Evolutionary conservation across 2,797 vertebrate genomes (phyloP), one percentile per base, ranked within the genome.

Genomic region (Premnoplex brunnescens): DNA sequence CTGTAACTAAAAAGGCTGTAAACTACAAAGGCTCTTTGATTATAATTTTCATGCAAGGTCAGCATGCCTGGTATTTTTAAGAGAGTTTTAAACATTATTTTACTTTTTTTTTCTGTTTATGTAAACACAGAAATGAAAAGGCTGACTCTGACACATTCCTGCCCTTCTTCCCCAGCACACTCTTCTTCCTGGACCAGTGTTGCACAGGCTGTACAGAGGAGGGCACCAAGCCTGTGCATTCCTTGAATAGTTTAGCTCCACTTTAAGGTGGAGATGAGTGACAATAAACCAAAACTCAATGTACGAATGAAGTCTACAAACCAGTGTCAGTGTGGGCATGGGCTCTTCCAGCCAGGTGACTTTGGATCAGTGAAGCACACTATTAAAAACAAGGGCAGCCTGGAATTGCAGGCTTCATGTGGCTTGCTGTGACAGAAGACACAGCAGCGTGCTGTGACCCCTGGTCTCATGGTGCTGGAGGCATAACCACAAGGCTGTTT

Each of bases 11-110:
- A 85, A 67, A 48, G 41, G 22, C 59, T 84, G 44, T 76, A 82
- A 93, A 89, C 54, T 91, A 91, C 80, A 92, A 95, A 88, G 81
- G 26, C 34, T 88, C 68, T 96, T 95, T 82, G 90, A 94, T 91
- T 81, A 44, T 52, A 6, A 69, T 83, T 91, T 95, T 95, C 54
- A 39, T 81, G 85, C 89, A 85, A 93, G 75, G 82, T 88, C 92
- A 96, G 87, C 46, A 56, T 4, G 60, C 22, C 58, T 92, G 66
- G 43, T 89, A 80, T 83, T 92, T 92, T 72, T 30, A 90, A 71
- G 36, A 67, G 81, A 23, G 36, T 37, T 94, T 92, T 62, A 82
- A 90, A 66, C 14, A 39, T 55, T 49, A 51, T 75, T 85, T 89
- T 41, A 36, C 49, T 0, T 4, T 75, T 90, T 92, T 84, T 88